Percentiles rank a stretch among this genome's conserved stretches.
Evolutionary conservation across 2,113 vertebrate species (phyloP).

Genomic region (Gulo gulo): DNA sequence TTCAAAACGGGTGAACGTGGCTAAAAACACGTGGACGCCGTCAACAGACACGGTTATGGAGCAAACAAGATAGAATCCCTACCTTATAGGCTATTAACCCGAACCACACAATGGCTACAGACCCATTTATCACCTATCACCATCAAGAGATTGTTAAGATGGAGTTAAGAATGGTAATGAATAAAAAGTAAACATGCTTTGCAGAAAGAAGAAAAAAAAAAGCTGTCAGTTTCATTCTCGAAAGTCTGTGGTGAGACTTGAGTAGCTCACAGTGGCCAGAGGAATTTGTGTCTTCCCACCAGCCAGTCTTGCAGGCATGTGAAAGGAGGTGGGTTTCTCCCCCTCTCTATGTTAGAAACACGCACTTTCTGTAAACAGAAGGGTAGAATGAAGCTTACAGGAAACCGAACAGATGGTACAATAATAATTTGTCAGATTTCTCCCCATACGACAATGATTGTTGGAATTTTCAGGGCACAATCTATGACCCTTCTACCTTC

Average conservation of each 20-base stretch:
- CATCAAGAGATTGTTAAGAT: not conserved
- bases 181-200: not conserved
- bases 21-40: not conserved
- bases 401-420: not conserved
- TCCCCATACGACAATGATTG: not conserved
- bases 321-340: not conserved
- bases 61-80: constrained; percentile 38
- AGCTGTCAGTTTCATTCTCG: not conserved
- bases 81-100: not conserved
- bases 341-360: not conserved
- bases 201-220: not conserved
- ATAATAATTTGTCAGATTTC: not conserved
- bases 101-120: not conserved
- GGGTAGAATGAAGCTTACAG: not conserved
- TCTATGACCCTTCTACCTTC: not conserved
- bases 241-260: not conserved
- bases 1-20: constrained; percentile 22
- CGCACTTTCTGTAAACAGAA: not conserved
- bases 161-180: not conserved
- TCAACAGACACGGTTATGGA: not conserved
- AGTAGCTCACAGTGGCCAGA: accelerated
- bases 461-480: not conserved
- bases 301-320: not conserved
- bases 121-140: not conserved
- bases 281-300: not conserved